Conservation (phyloP, 2,113 vertebrate genomes). For the Lycaon pictus region DNA sequence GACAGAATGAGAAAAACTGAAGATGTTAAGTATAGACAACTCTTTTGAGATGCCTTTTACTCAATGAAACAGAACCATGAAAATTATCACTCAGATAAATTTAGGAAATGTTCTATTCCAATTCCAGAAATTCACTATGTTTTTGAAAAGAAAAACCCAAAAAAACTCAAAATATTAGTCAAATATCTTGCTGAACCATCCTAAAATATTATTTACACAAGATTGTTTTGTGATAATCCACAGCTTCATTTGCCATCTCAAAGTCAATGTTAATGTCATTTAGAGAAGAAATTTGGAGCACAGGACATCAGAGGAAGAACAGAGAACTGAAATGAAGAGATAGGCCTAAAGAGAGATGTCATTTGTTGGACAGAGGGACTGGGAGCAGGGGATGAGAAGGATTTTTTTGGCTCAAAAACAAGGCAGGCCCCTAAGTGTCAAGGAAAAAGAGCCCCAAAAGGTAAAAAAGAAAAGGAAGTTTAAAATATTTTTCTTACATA, state of each 20-base stretch:
- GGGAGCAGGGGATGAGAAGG: neutral
- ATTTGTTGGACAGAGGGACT: neutral
- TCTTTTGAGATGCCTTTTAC: neutral
- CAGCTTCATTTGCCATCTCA: neutral
- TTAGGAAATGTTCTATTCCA: slow-evolving; percentile 54
- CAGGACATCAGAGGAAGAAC: neutral
- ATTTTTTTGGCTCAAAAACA: neutral
- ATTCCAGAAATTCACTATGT: slow-evolving; percentile 49
- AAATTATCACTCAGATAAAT: neutral
- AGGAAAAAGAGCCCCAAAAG: neutral
- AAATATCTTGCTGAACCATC: slow-evolving; percentile 8
- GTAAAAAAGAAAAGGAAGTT: neutral
- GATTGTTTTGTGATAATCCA: neutral
- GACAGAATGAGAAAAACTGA: slow-evolving; percentile 11
- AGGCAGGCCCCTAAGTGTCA: neutral
- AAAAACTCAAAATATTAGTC: neutral
- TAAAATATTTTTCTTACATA: slow-evolving; percentile 44
- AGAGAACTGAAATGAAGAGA: neutral
- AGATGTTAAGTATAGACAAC: neutral
- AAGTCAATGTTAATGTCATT: neutral
- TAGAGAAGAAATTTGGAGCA: neutral
- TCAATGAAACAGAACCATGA: neutral
- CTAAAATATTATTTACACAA: neutral
- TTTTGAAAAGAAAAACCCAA: slow-evolving; percentile 34
- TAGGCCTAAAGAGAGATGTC: neutral